phyloP scores from a whole-genome alignment of 1,140 invertebrate species.

The Callitettix versicolor region DNA sequence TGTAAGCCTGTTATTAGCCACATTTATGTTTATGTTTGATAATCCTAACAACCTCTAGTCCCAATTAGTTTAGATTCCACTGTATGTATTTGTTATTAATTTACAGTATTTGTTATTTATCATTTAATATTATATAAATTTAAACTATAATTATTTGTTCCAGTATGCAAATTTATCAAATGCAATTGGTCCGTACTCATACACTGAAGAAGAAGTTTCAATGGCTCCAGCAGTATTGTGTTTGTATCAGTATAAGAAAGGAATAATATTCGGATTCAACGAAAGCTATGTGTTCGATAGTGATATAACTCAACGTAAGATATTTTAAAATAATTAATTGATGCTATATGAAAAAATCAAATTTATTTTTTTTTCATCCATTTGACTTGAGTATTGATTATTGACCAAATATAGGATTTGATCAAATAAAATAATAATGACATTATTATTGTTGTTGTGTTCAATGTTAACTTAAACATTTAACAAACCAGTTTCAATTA shows the following conservation, averaged over 20 bases:
- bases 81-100: not conserved
- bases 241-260: slow-evolving; percentile 67
- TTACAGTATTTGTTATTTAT: not conserved
- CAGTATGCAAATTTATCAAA: slow-evolving; percentile 67
- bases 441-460: too few species aligned
- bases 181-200: slow-evolving; percentile 82
- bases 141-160: too few species aligned
- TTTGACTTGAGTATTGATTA: not conserved
- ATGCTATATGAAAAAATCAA: too few species aligned
- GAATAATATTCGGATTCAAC: slow-evolving; percentile 76
- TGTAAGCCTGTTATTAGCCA: too few species aligned
- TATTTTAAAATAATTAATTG: too few species aligned
- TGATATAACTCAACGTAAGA: slow-evolving; percentile 47
- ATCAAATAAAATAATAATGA: too few species aligned
- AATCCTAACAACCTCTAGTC: too few species aligned
- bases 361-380: too few species aligned
- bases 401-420: not conserved
- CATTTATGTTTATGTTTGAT: too few species aligned
- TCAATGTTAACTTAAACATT: too few species aligned
- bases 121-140: too few species aligned
- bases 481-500: not conserved
- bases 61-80: not conserved
- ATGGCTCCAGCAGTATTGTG: slow-evolving; percentile 60
- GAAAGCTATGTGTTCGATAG: slow-evolving; percentile 86
- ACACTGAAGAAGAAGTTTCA: slow-evolving; percentile 60